These are phyloP conservation scores for Nycteola revayana DNA, from an alignment of 2,888 invertebrate genomes.

Conservation along the genomic window DNA sequence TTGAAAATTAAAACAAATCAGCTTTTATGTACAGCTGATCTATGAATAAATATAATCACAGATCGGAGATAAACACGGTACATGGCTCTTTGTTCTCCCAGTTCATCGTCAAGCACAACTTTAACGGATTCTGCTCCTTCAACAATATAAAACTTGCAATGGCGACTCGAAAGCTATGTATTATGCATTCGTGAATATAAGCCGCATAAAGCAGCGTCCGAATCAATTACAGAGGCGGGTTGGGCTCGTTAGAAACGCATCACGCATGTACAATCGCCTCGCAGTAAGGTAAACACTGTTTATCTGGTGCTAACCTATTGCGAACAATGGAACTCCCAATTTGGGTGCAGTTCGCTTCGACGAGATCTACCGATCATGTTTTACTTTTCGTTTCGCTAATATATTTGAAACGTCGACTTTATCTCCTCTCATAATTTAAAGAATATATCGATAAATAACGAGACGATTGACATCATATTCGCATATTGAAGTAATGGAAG, in stretches of 20 bases:
- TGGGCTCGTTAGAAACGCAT: conserved; percentile 80
- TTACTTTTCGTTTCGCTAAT: conserved; percentile 33
- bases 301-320: conserved; percentile 74
- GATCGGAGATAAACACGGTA: conserved; percentile 7
- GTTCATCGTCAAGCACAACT: conserved; percentile 38
- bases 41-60: conserved; percentile 18
- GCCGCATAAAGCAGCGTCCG: conserved; percentile 74
- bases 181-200: conserved; percentile 81
- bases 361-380: conserved; percentile 48
- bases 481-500: conserved; percentile 20
- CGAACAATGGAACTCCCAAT: conserved; percentile 75
- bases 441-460: conserved; percentile 26
- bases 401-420: conserved; percentile 22
- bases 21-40: no score
- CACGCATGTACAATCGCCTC: conserved; percentile 78
- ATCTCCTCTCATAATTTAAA: conserved; percentile 26
- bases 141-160: conserved; percentile 51
- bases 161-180: conserved; percentile 62
- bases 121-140: conserved; percentile 39
- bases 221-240: conserved; percentile 74
- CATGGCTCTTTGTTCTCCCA: conserved; percentile 48
- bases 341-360: conserved; percentile 53
- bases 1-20: background rate
- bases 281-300: conserved; percentile 67
- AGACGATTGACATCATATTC: conserved; percentile 2